Evolutionary conservation across 2,888 invertebrate genomes (phyloP), one percentile per base, ranked within the genome.

Genomic region (Hydroisotoma schaefferi): DNA sequence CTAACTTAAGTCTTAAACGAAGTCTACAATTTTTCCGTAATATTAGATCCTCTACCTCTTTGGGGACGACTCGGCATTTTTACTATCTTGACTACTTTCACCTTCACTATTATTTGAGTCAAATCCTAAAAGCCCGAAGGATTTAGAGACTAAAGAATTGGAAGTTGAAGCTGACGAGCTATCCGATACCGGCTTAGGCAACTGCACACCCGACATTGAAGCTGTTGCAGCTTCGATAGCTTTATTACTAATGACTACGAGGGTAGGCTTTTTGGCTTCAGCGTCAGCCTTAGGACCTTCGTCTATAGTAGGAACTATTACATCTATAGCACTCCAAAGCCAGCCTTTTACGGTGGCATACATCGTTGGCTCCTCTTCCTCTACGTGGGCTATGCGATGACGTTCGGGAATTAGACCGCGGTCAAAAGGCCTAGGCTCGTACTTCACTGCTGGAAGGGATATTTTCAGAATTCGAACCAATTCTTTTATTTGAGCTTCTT

Each of bases 401-500:
- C 68, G 69, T n/a, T 53, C 56, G 5, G 71, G 71, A 22, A 71
- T 61, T 18, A 28, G 23, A 2, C 20, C 2, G 1, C 37, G 12
- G 27, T 60, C 58, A 28, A 55, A 26, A 3, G 27, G 25, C 6
- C 38, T 43, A 10, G 69, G 65, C 15, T n/a, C 53, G 47, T 61
- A 66, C 18, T 55, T 47, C 1, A 48, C 28, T n/a, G 53, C 43
- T 27, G 71, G 69, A 10, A 67, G 38, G 20, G 62, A 61, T 8
- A 63, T 48, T 58, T 81, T 79, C 29, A 86, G 70, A 43, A 80
- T 79, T 68, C 86, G 81, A 61, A 84, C 82, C 76, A 94, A 80
- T 79, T 92, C 88, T 69, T 84, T 79, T 15, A 94, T 83, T 76
- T 91, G 87, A 28, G 87, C 84, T 71, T 87, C 85, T 75, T 94